Conservation (phyloP, 2,888 invertebrate species). For the Pseudoips prasinana region DNA sequence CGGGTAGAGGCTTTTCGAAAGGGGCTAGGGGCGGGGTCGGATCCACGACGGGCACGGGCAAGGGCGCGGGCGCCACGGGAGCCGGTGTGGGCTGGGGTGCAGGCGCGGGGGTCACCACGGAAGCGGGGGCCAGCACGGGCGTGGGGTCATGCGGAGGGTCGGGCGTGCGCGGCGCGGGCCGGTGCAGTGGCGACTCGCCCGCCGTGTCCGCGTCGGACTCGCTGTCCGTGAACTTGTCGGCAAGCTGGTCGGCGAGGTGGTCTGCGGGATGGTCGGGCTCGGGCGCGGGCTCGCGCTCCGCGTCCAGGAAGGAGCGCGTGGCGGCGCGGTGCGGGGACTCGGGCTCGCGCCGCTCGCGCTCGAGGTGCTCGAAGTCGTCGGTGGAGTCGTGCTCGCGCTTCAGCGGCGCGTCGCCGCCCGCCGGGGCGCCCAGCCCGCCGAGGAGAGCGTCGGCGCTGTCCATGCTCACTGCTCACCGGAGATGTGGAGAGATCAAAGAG, state of each 20-base stretch:
- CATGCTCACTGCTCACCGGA: slow-evolving; percentile 54
- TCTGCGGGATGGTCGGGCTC: slow-evolving; percentile 56
- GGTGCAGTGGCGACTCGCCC: slow-evolving; percentile 71
- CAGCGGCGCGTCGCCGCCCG: slow-evolving; percentile 37
- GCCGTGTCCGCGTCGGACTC: slow-evolving; percentile 79
- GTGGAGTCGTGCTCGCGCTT: slow-evolving; percentile 86
- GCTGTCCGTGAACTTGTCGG: slow-evolving; percentile 83
- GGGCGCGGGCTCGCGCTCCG: slow-evolving; percentile 72
- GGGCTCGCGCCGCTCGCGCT: slow-evolving; percentile 77
- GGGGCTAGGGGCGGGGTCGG: slow-evolving; percentile 56
- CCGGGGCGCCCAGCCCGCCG: slow-evolving; percentile 56
- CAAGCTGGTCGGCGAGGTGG: slow-evolving; percentile 58
- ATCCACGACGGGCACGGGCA: slow-evolving; percentile 26
- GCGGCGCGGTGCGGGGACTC: slow-evolving; percentile 57
- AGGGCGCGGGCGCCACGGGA: slow-evolving; percentile 27
- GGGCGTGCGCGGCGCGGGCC: slow-evolving; percentile 54
- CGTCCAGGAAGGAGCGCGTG: slow-evolving; percentile 72
- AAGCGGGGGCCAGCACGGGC: slow-evolving; percentile 28
- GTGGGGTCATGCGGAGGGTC: slow-evolving; percentile 34
- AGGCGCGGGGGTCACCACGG: slow-evolving; percentile 28
- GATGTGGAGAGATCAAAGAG: slow-evolving; percentile 33
- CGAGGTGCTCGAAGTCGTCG: slow-evolving; percentile 89
- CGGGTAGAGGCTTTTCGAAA: slow-evolving; percentile 26
- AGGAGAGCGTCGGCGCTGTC: slow-evolving; percentile 61
- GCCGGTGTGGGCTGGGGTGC: slow-evolving; percentile 29